Conservation (phyloP, 2,888 invertebrate genomes). For the Lasioglossum zephyrum region DNA sequence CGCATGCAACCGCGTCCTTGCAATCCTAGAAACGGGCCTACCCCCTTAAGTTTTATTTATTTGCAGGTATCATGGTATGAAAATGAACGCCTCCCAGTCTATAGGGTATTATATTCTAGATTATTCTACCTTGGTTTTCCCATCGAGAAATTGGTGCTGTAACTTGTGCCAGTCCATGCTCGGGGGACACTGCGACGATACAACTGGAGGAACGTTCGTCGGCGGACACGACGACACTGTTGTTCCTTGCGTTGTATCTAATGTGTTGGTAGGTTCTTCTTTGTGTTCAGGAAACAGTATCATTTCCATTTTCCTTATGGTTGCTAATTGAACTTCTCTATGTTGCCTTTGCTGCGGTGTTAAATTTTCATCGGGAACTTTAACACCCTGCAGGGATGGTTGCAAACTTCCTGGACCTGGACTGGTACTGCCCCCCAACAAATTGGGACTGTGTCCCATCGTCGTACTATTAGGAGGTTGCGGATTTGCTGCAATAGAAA, state of each 20-base stretch:
- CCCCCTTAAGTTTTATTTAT: no score
- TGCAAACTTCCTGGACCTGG: slow-evolving; percentile 86
- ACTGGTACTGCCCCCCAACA: slow-evolving; percentile 84
- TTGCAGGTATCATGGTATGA: no score
- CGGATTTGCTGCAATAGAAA: slow-evolving; percentile 77
- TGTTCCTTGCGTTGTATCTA: slow-evolving; percentile 82
- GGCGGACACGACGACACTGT: slow-evolving; percentile 77
- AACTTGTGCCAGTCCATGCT: slow-evolving; percentile 95
- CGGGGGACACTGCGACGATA: slow-evolving; percentile 81
- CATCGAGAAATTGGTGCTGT: slow-evolving; percentile 94
- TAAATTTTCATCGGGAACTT: slow-evolving; percentile 97
- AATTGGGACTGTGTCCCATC: slow-evolving; percentile 83
- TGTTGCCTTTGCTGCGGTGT: slow-evolving; percentile 98
- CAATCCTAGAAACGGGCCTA: no score
- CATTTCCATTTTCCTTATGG: slow-evolving; percentile 95
- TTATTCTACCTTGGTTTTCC: slow-evolving; percentile 86
- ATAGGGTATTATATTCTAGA: not conserved
- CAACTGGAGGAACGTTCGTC: slow-evolving; percentile 78
- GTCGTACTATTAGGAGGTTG: slow-evolving; percentile 80
- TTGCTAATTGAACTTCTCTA: slow-evolving; percentile 96
- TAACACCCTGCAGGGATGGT: slow-evolving; percentile 90
- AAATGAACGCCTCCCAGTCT: not conserved
- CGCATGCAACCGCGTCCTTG: no score
- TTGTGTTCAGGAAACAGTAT: slow-evolving; percentile 94
- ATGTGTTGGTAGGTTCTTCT: slow-evolving; percentile 75